A percentile compares a stretch with the other conserved stretches of the same genome.
These are phyloP conservation scores for Tachystola acroxantha DNA, from an alignment of 2,888 invertebrate species.

Conservation along the genomic window DNA sequence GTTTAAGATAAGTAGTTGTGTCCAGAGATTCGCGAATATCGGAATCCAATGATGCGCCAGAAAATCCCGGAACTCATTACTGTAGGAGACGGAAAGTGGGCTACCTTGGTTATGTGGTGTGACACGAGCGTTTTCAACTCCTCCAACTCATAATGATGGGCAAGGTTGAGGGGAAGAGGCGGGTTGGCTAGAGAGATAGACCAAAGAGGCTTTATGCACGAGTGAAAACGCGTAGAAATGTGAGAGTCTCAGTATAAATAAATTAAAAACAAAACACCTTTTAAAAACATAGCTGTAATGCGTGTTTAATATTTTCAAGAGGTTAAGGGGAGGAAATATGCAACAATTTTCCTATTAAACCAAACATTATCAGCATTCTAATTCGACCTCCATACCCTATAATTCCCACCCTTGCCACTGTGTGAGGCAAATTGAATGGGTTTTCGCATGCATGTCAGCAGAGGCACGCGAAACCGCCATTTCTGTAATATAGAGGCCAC, in stretches of 20 bases:
- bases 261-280: too few relatives aligned
- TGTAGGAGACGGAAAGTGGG: too few relatives aligned
- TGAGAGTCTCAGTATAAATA: too few relatives aligned
- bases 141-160: too few relatives aligned
- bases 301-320: too few relatives aligned
- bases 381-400: conserved; percentile 1
- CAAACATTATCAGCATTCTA: not conserved
- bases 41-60: not conserved
- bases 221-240: too few relatives aligned
- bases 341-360: not conserved
- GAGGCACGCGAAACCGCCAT: conserved; percentile 46
- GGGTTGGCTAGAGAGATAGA: not conserved
- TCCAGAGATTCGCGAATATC: not conserved
- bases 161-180: too few relatives aligned
- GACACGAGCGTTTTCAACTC: too few relatives aligned
- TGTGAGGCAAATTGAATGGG: conserved; percentile 6
- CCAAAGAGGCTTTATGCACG: not conserved
- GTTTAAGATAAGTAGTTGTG: too few relatives aligned
- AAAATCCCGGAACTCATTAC: too few relatives aligned
- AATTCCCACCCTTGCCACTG: not conserved
- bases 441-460: conserved; percentile 11
- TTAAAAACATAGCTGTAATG: too few relatives aligned
- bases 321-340: not conserved
- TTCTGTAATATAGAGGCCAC: conserved; percentile 20
- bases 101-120: too few relatives aligned